Evolutionary conservation across 2,888 invertebrate species (phyloP).

Genomic region (Andricus quercusramuli): DNA sequence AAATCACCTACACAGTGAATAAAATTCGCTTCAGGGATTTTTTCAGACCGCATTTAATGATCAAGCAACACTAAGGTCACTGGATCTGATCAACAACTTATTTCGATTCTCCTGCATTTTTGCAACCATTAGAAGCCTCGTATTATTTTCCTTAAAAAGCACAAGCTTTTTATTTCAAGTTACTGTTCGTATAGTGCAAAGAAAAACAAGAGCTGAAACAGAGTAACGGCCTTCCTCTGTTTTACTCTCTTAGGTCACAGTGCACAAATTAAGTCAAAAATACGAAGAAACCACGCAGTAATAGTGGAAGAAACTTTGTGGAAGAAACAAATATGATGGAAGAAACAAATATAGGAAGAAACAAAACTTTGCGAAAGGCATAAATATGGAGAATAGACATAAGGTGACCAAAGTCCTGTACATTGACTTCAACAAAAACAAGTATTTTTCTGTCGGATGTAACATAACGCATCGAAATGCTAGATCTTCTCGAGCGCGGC

Average conservation of each 20-base stretch:
- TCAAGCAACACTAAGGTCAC: slow-evolving; percentile 14
- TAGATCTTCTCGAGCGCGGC: too few species aligned
- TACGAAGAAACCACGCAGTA: neutral
- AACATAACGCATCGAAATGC: too few species aligned
- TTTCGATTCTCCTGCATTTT: neutral
- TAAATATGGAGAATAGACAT: too few species aligned
- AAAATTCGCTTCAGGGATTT: slow-evolving; percentile 14
- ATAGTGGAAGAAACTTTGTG: too few species aligned
- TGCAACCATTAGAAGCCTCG: neutral
- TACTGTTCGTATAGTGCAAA: neutral
- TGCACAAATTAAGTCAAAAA: neutral
- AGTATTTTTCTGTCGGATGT: too few species aligned
- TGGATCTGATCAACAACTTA: slow-evolving; percentile 19
- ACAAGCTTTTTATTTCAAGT: neutral
- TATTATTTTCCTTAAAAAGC: neutral
- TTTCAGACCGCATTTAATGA: slow-evolving; percentile 13
- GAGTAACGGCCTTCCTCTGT: neutral
- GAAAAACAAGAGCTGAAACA: neutral
- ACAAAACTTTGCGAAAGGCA: too few species aligned
- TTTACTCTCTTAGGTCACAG: neutral
- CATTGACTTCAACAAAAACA: too few species aligned
- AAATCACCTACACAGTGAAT: slow-evolving; percentile 17
- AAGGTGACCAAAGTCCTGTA: too few species aligned
- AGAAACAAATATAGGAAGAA: too few species aligned
- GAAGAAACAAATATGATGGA: too few species aligned